Conservation (phyloP, 2,113 vertebrate genomes). For the Craseonycteris thonglongyai region DNA sequence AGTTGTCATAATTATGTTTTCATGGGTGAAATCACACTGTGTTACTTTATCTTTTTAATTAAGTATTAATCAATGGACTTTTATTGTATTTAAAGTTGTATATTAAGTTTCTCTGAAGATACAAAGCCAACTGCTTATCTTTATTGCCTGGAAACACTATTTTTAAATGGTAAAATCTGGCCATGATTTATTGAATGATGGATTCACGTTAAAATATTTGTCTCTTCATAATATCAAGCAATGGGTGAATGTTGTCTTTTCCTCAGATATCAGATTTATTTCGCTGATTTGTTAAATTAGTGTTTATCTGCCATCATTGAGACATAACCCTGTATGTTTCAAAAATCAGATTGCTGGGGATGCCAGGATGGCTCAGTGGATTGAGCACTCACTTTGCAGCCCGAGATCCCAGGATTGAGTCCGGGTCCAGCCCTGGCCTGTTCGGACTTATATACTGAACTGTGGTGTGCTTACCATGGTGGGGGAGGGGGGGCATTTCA, state of each 20-base stretch:
- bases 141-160: not conserved
- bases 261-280: not conserved
- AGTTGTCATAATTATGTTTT: conserved; percentile 53
- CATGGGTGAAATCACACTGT: conserved; percentile 29
- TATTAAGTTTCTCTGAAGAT: conserved; percentile 5
- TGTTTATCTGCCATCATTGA: conserved; percentile 1
- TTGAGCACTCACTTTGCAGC: too few species aligned
- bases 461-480: too few species aligned
- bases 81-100: conserved; percentile 31
- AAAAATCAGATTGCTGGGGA: too few species aligned
- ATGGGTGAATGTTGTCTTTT: not conserved
- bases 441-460: too few species aligned
- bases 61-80: conserved; percentile 50
- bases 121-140: not conserved
- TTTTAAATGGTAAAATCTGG: conserved; percentile 10
- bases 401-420: too few species aligned
- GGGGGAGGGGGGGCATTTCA: too few species aligned
- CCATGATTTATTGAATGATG: conserved; percentile 32
- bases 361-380: too few species aligned
- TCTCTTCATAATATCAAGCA: not conserved
- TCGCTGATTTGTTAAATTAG: conserved; percentile 30
- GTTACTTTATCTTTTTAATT: conserved; percentile 57
- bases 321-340: not conserved
- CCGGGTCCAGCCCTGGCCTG: too few species aligned
- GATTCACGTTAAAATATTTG: not conserved